phyloP scores from a whole-genome alignment of 1,140 invertebrate genomes.

The Drosophila watanabei region DNA sequence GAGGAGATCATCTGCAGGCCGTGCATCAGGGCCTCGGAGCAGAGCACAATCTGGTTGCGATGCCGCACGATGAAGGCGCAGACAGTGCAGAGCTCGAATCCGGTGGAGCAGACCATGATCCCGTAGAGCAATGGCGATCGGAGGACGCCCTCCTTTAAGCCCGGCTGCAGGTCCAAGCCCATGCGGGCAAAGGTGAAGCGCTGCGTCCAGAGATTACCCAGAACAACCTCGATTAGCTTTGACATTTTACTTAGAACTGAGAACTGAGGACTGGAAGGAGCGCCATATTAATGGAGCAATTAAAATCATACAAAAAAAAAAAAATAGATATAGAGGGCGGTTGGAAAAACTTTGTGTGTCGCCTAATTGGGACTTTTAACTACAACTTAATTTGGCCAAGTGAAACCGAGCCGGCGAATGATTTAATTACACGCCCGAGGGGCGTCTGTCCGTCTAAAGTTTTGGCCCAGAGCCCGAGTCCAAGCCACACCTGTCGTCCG shows the following conservation, averaged over 20 bases:
- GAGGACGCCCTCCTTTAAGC: conserved; percentile 1
- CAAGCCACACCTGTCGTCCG: conserved; percentile 16
- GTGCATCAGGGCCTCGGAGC: conserved; percentile 65
- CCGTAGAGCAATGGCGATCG: conserved; percentile 32
- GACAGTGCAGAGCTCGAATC: conserved; percentile 64
- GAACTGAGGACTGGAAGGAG: conserved; percentile 24
- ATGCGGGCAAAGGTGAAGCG: conserved; percentile 55
- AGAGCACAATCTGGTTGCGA: conserved; percentile 55
- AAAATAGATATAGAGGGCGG: neutral
- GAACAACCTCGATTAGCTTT: conserved; percentile 50
- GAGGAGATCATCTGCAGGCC: conserved; percentile 64
- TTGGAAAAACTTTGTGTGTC: conserved; percentile 17
- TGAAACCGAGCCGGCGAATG: conserved; percentile 48
- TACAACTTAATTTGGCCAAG: conserved; percentile 42
- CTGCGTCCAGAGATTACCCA: conserved; percentile 59
- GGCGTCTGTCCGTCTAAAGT: conserved; percentile 34
- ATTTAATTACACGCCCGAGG: conserved; percentile 64
- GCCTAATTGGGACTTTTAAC: conserved; percentile 48
- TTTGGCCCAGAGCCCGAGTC: neutral
- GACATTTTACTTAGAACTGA: conserved; percentile 41
- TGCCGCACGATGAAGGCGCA: conserved; percentile 57
- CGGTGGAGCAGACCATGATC: conserved; percentile 53
- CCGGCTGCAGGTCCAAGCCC: conserved; percentile 45
- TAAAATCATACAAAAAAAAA: too few species aligned
- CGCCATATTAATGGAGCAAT: neutral